Conservation (phyloP, 2,797 vertebrate species). For the Cirrhinus mrigala region DNA sequence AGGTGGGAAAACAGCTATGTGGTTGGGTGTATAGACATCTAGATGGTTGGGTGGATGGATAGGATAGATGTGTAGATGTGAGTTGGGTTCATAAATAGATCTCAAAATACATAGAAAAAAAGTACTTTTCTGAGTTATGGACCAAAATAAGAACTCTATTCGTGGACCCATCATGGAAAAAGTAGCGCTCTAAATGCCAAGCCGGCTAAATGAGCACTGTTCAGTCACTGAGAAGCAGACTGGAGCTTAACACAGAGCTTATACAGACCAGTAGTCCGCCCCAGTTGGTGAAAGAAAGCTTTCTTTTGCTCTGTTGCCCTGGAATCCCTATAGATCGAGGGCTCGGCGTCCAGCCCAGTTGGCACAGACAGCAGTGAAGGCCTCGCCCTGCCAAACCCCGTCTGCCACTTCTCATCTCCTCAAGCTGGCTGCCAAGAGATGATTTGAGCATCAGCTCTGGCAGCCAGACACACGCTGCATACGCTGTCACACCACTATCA, state of each 20-base stretch:
- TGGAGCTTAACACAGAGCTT: conserved; percentile 61
- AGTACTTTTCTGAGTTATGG: background rate
- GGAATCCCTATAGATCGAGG: conserved; percentile 68
- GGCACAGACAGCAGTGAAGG: conserved; percentile 65
- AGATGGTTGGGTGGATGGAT: background rate
- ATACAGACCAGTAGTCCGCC: conserved; percentile 54
- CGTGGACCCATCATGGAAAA: conserved; percentile 16
- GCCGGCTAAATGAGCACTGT: conserved; percentile 27
- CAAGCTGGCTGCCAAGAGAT: conserved; percentile 63
- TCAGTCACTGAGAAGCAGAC: conserved; percentile 61
- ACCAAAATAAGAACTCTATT: conserved; percentile 9
- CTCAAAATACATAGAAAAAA: background rate
- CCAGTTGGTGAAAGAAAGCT: conserved; percentile 68
- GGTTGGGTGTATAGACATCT: background rate
- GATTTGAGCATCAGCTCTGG: conserved; percentile 29
- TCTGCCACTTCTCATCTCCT: conserved; percentile 72
- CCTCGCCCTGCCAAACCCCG: conserved; percentile 68
- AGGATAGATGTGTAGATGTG: background rate
- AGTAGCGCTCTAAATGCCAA: background rate
- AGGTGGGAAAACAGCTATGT: background rate
- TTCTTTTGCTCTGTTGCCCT: conserved; percentile 66
- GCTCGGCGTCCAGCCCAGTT: conserved; percentile 65
- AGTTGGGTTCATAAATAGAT: background rate
- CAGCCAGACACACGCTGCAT: conserved; percentile 28
- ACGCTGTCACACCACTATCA: conserved; percentile 3